These are phyloP conservation scores for Gadus macrocephalus DNA, from an alignment of 2,113 vertebrate genomes.

Conservation along the genomic window DNA sequence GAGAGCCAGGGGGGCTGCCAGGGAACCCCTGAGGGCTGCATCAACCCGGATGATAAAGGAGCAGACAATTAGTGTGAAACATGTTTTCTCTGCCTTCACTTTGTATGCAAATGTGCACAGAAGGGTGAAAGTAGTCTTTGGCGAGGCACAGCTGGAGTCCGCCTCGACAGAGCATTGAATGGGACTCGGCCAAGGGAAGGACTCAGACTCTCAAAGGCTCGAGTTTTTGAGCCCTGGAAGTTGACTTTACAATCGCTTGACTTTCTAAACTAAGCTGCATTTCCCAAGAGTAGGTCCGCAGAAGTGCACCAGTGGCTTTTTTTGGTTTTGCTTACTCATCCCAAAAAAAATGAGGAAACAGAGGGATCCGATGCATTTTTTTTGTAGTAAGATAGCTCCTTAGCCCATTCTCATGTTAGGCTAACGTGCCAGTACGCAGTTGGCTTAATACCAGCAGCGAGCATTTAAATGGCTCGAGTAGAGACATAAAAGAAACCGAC, in stretches of 20 bases:
- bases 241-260: conserved; percentile 48
- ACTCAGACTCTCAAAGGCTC: conserved; percentile 28
- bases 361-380: conserved; percentile 22
- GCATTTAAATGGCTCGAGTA: too few relatives aligned
- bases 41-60: conserved; percentile 75
- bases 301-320: conserved; percentile 35
- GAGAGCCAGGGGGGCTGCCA: conserved; percentile 52
- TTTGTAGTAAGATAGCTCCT: conserved; percentile 16
- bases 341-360: conserved; percentile 25
- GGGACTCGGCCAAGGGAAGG: conserved; percentile 52
- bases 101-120: conserved; percentile 77
- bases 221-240: conserved; percentile 38
- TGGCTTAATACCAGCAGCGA: conserved; percentile 10
- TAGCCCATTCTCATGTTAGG: conserved; percentile 28
- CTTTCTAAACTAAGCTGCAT: conserved; percentile 8
- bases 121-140: conserved; percentile 73
- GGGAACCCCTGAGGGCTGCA: conserved; percentile 72
- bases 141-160: conserved; percentile 66
- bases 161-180: conserved; percentile 52
- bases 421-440: conserved; percentile 45
- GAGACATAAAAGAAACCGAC: too few relatives aligned
- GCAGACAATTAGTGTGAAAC: conserved; percentile 76
- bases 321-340: conserved; percentile 36
- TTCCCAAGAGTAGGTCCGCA: conserved; percentile 45
- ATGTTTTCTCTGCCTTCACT: conserved; percentile 76